Percentiles rank a stretch among this genome's conserved stretches.
phyloP scores from a whole-genome alignment of 1,140 invertebrate genomes.

The Drosophila carrolli region DNA sequence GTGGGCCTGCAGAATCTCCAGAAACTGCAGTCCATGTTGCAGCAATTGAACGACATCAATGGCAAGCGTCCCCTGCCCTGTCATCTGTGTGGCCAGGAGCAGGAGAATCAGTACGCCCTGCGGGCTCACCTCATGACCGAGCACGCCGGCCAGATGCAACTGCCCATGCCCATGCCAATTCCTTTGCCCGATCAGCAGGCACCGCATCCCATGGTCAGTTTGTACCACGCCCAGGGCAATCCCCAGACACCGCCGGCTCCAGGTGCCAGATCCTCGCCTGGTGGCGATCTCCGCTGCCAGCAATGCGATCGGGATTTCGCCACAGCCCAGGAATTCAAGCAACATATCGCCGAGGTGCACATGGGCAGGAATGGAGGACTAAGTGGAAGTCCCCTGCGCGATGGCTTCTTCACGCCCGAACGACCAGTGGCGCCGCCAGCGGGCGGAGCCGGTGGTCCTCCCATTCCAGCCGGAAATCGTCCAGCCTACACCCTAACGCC shows the following conservation, averaged over 20 bases:
- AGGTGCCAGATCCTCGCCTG: slow-evolving; percentile 38
- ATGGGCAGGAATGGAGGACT: slow-evolving; percentile 44
- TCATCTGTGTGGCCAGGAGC: slow-evolving; percentile 87
- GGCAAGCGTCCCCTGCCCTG: slow-evolving; percentile 87
- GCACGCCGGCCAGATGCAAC: slow-evolving; percentile 83
- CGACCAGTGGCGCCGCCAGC: slow-evolving; percentile 48
- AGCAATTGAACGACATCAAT: slow-evolving; percentile 93
- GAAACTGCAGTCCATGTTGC: slow-evolving; percentile 96
- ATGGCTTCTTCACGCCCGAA: slow-evolving; percentile 82
- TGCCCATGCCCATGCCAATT: slow-evolving; percentile 46
- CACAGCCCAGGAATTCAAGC: slow-evolving; percentile 86
- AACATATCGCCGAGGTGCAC: slow-evolving; percentile 87
- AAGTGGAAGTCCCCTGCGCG: slow-evolving; percentile 68
- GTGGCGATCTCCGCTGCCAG: slow-evolving; percentile 84
- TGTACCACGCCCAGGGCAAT: slow-evolving; percentile 23
- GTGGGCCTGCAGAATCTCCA: slow-evolving; percentile 88
- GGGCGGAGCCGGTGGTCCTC: neutral
- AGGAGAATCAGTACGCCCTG: slow-evolving; percentile 87
- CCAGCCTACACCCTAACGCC: slow-evolving; percentile 86
- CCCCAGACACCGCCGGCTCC: slow-evolving; percentile 62
- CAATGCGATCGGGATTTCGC: slow-evolving; percentile 87
- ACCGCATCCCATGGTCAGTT: slow-evolving; percentile 28
- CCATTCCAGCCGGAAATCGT: slow-evolving; percentile 46
- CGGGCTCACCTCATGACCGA: slow-evolving; percentile 88
- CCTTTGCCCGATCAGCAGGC: slow-evolving; percentile 61